A percentile compares a stretch with the other conserved stretches of the same genome.
These are phyloP conservation scores for Zosterops pallidus DNA, from an alignment of 2,113 vertebrate species.

Conservation along the genomic window DNA sequence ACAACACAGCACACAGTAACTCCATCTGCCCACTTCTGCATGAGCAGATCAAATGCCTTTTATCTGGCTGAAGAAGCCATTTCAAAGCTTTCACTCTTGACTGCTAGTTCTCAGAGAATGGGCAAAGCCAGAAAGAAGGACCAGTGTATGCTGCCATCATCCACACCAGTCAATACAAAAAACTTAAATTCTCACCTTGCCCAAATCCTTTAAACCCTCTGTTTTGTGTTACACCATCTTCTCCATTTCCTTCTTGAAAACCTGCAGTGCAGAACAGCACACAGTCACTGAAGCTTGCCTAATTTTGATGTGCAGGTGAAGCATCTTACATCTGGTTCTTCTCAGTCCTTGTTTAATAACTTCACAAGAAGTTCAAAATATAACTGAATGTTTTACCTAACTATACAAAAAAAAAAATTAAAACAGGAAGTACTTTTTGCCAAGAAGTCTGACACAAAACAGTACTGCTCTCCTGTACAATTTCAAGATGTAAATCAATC, in stretches of 20 bases:
- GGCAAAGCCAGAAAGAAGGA: neutral
- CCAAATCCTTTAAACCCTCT: conserved; percentile 30
- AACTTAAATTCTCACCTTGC: neutral
- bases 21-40: neutral
- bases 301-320: neutral
- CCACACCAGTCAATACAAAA: neutral
- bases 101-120: neutral
- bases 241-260: neutral
- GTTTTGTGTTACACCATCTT: neutral
- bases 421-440: neutral
- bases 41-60: neutral
- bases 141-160: neutral
- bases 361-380: neutral
- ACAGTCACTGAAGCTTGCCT: neutral
- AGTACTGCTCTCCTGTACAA: neutral
- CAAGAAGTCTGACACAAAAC: neutral
- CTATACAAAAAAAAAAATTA: neutral
- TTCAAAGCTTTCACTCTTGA: neutral
- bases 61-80: neutral
- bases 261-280: neutral
- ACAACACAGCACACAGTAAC: neutral
- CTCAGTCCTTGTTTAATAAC: neutral
- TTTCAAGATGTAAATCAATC: neutral
- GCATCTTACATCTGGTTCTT: accelerated
- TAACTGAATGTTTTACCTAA: neutral